Conservation (phyloP, 2,888 invertebrate genomes). For the Tetanocera ferruginea region DNA sequence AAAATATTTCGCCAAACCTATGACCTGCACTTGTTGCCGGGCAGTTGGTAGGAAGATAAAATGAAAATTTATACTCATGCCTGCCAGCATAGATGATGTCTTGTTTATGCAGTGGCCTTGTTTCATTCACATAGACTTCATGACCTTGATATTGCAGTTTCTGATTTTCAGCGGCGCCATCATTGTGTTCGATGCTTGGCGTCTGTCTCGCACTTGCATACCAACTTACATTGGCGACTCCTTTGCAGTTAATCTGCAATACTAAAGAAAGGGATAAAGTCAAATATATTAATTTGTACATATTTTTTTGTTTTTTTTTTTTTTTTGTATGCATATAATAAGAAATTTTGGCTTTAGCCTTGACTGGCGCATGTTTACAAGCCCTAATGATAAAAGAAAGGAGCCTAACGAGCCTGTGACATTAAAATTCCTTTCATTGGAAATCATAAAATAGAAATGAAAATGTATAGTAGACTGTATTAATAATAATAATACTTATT, state of each 20-base stretch:
- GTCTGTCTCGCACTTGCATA: constrained; percentile 40
- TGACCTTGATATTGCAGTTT: constrained; percentile 42
- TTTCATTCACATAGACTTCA: constrained; percentile 45
- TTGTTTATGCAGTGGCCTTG: constrained; percentile 33
- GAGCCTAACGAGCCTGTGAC: too few relatives aligned
- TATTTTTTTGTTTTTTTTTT: too few relatives aligned
- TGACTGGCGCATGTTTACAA: too few relatives aligned
- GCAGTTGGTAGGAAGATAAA: constrained; percentile 49
- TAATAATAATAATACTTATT: too few relatives aligned
- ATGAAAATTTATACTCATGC: constrained; percentile 44
- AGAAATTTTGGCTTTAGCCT: too few relatives aligned
- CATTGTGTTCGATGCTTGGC: constrained; percentile 55
- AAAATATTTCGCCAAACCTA: constrained; percentile 50
- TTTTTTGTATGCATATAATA: too few relatives aligned
- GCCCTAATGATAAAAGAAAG: too few relatives aligned
- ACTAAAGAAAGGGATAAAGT: background rate
- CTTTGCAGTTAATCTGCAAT: constrained; percentile 37
- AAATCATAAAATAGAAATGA: too few relatives aligned
- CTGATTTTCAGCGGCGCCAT: constrained; percentile 46
- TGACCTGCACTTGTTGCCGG: constrained; percentile 51
- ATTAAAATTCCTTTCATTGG: too few relatives aligned
- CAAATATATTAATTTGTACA: too few relatives aligned
- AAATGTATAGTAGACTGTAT: too few relatives aligned
- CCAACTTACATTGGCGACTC: constrained; percentile 52
- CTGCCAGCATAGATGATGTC: constrained; percentile 35